A percentile compares a stretch with the other conserved stretches of the same genome.
Conservation (phyloP, 2,797 vertebrate species). For the Enteromius anoplus region DNA sequence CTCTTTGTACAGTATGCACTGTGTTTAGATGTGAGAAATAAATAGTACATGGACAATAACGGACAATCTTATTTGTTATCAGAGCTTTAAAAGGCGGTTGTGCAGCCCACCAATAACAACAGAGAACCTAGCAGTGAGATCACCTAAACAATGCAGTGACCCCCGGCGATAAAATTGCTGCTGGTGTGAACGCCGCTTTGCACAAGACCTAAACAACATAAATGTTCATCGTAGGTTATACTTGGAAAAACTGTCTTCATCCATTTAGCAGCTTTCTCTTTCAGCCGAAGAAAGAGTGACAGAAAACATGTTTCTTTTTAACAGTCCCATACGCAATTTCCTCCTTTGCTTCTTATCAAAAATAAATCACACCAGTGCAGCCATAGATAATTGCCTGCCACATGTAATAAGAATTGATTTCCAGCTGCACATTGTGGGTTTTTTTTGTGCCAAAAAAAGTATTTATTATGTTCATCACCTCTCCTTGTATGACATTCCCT, state of each 20-base stretch:
- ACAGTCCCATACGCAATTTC: conserved; percentile 61
- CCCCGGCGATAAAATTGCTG: not conserved
- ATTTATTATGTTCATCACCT: conserved; percentile 6
- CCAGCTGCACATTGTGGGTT: conserved; percentile 28
- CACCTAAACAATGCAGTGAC: conserved; percentile 22
- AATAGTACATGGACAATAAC: not conserved
- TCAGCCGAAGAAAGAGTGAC: not conserved
- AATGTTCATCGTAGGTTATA: conserved; percentile 18
- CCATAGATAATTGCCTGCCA: conserved; percentile 46
- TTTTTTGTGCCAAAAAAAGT: conserved; percentile 7
- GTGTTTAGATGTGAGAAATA: not conserved
- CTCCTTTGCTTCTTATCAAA: conserved; percentile 34
- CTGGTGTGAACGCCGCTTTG: not conserved
- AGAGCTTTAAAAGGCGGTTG: not conserved
- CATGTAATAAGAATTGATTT: conserved; percentile 41
- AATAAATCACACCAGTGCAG: not conserved
- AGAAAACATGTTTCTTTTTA: conserved; percentile 51
- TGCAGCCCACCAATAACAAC: not conserved
- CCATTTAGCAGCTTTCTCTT: conserved; percentile 28
- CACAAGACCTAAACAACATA: conserved; percentile 6
- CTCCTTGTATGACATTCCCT: conserved; percentile 55
- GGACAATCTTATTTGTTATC: not conserved
- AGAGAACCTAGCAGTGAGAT: not conserved
- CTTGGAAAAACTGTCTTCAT: conserved; percentile 16
- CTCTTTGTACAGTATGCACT: not conserved